Evolutionary conservation across 2,113 vertebrate species (phyloP).

Genomic region (Piaya cayana): DNA sequence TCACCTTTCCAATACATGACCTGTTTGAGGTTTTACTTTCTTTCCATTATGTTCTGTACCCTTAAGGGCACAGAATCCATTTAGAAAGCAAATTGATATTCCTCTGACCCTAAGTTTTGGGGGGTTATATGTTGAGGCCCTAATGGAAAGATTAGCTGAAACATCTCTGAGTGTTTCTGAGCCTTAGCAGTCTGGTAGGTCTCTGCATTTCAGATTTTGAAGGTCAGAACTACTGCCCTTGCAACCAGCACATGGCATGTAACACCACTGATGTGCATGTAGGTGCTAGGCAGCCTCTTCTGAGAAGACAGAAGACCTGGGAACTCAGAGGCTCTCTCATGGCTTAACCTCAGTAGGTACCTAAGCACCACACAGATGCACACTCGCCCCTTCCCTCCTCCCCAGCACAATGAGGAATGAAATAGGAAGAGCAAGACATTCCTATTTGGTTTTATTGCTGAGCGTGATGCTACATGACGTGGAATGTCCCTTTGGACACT

Average conservation of each 20-base stretch:
- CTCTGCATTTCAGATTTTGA: neutral
- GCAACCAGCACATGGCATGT: neutral
- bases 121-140: neutral
- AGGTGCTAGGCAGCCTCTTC: neutral
- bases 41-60: neutral
- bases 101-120: neutral
- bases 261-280: too few species aligned
- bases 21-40: neutral
- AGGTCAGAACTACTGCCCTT: neutral
- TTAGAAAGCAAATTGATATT: conserved; percentile 23
- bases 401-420: neutral
- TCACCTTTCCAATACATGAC: neutral
- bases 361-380: neutral
- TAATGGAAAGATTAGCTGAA: neutral
- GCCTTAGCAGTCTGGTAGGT: neutral
- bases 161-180: neutral
- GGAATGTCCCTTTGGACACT: neutral
- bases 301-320: neutral
- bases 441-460: neutral
- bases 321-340: rapidly evolving
- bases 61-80: neutral
- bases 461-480: neutral
- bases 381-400: rapidly evolving
- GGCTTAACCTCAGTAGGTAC: neutral
- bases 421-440: neutral